Evolutionary conservation across 2,113 vertebrate genomes (phyloP).

Genomic region (Gyps fulvus): DNA sequence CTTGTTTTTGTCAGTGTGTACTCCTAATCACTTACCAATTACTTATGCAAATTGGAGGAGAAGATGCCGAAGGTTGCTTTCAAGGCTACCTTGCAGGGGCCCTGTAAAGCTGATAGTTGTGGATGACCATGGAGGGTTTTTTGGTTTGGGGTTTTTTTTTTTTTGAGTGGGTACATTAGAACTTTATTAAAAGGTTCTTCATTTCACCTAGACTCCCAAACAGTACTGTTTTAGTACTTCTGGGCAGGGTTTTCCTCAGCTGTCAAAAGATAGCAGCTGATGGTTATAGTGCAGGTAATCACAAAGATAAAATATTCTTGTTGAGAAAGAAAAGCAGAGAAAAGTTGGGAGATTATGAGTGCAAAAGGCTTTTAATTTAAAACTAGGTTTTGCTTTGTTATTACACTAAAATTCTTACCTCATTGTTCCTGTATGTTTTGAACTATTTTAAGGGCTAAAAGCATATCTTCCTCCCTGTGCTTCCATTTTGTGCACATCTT

Average conservation of each 20-base stretch:
- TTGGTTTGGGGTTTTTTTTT: too few species aligned
- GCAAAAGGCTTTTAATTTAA: background rate
- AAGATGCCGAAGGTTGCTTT: slow-evolving; percentile 16
- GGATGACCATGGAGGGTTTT: background rate
- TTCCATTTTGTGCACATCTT: background rate
- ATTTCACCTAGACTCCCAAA: background rate
- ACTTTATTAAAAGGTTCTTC: background rate
- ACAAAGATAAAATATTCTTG: background rate
- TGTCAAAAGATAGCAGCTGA: background rate
- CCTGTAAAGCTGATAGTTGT: background rate
- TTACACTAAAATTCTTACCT: background rate
- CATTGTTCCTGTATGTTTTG: background rate
- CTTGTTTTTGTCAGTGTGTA: slow-evolving; percentile 39
- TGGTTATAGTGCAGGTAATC: background rate
- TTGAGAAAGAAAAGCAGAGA: background rate
- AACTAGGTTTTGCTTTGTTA: background rate
- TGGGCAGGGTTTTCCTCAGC: background rate
- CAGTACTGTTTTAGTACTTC: background rate
- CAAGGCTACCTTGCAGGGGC: background rate
- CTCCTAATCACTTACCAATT: slow-evolving; percentile 56
- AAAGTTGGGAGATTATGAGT: background rate
- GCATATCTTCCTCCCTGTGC: background rate
- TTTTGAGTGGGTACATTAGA: background rate
- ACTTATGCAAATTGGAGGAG: slow-evolving; percentile 28
- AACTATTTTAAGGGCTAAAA: background rate